Evolutionary conservation across 1,140 invertebrate genomes (phyloP), one percentile per base, ranked within the genome.

Genomic region (Cotesia glomerata): DNA sequence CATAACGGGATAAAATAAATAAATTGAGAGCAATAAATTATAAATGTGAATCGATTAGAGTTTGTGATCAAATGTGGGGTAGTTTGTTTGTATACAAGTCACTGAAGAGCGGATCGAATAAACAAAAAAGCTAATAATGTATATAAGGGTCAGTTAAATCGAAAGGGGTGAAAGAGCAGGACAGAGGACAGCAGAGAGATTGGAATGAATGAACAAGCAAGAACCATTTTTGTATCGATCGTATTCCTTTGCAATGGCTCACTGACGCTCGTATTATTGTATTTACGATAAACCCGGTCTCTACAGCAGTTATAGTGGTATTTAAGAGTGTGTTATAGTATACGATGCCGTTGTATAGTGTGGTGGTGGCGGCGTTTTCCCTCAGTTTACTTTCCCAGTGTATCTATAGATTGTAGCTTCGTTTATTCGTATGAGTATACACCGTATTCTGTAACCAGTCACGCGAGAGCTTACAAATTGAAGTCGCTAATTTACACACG

Each of bases 401-500:
- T 45, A 45, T 45, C 7, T 45, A 45, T 45, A 45, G 11, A 45
- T 45, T 9, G 39, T 0, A n/a, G 54, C 32, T 14, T 35, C 34
- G 11, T 11, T 14, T 7, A 13, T 51, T 64, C 59, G 45, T 64
- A 63, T 64, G 64, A 35, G 56, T 64, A 36, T 49, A 18, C 32
- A 54, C 35, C 26, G 69, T 70, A 70, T 56, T 61, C 61, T 71
- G 72, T 54, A 76, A 70, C 76, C 78, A 82, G 81, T 83, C 80
- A 81, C 78, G 78, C 81, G 78, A 84, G 80, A 76, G 78, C 74
- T 79, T 83, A 85, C 83, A 86, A 86, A 86, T 85, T 86, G 82
- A 85, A 86, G 84, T 85, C 81, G 80, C 83, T 84, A 86, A 85
- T 87, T 85, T 85, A 85, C 84, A 82, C 82, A 81, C 77, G 77